Evolutionary conservation across 2,113 vertebrate genomes (phyloP).

Genomic region (human (Homo sapiens)): DNA sequence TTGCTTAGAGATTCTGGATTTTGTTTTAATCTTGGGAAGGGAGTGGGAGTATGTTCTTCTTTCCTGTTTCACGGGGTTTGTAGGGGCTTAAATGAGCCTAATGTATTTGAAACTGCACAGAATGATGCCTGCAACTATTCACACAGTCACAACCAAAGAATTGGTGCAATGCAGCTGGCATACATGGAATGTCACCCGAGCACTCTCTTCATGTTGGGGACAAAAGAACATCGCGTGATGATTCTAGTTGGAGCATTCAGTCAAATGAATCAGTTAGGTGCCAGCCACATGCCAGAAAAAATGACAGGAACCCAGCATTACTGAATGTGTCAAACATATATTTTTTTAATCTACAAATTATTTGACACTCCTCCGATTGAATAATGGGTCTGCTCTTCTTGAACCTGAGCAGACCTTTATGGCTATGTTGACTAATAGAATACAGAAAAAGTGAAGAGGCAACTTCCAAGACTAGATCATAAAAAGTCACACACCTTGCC

Average conservation of each 20-base stretch:
- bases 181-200: not conserved
- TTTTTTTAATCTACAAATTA: not conserved
- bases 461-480: not conserved
- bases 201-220: not conserved
- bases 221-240: not conserved
- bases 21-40: not conserved
- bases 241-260: not conserved
- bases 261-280: not conserved
- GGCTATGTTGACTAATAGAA: not conserved
- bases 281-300: not conserved
- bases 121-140: not conserved
- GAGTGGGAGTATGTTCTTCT: not conserved
- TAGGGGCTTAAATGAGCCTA: not conserved
- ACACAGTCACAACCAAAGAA: not conserved
- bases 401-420: not conserved
- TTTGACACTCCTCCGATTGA: not conserved
- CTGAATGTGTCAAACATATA: not conserved
- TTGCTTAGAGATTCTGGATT: not conserved
- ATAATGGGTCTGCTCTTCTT: not conserved
- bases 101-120: not conserved
- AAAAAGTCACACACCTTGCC: not conserved
- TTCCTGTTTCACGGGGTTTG: not conserved
- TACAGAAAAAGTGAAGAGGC: not conserved
- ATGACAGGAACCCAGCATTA: not conserved
- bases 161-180: not conserved